phyloP scores from a whole-genome alignment of 37 sponge, comb jelly and placozoan genomes.

The Agelas oroides region DNA sequence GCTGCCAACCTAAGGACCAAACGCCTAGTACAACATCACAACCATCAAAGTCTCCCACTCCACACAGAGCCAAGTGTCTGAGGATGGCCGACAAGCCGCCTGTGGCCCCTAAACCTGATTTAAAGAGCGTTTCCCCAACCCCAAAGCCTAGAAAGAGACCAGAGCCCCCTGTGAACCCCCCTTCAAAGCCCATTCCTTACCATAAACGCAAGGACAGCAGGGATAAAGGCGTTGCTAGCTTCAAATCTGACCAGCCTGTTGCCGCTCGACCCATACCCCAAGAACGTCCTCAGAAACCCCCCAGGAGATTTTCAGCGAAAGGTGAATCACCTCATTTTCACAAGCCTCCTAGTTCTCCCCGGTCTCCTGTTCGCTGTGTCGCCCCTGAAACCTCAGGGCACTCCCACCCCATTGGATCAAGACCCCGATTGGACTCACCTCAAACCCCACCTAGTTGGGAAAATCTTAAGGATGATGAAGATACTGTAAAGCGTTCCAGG shows the following conservation, averaged over 20 bases:
- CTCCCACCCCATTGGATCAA: no score
- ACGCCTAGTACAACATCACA: no score
- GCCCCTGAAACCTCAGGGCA: not conserved
- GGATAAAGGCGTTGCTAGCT: not conserved
- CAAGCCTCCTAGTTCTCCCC: not conserved
- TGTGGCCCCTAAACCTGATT: not conserved
- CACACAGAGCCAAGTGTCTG: no score
- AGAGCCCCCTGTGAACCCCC: not conserved
- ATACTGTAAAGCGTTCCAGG: no score
- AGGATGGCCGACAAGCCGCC: slow-evolving; percentile 19
- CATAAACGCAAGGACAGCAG: not conserved
- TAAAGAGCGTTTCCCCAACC: not conserved
- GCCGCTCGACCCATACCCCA: not conserved
- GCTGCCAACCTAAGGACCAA: no score
- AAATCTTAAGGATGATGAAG: no score
- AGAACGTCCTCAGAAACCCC: not conserved
- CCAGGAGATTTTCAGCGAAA: not conserved
- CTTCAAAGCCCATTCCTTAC: slow-evolving; percentile 22
- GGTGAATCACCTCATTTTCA: slow-evolving; percentile 4
- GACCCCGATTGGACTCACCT: no score
- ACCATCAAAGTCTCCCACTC: no score
- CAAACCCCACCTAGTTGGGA: no score
- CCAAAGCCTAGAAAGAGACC: not conserved
- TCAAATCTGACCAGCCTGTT: slow-evolving; percentile 6
- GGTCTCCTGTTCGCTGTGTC: not conserved